Conservation (phyloP, 2,113 vertebrate species). For the Hydrolagus affinis region DNA sequence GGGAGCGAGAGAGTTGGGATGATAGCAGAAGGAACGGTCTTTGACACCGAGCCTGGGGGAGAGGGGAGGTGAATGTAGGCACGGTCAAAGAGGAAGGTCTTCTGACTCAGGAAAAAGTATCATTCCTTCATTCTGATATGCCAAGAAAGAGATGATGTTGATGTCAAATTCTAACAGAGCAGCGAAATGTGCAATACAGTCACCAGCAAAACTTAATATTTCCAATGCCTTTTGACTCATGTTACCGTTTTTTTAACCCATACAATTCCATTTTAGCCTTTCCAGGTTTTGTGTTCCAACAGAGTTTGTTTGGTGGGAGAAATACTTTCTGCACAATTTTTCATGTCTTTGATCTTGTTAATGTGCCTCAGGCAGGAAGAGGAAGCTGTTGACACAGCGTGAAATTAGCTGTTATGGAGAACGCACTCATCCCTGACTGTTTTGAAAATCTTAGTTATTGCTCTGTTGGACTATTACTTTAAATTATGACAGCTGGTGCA, state of each 20-base stretch:
- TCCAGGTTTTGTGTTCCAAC: background rate
- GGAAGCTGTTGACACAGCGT: constrained; percentile 8
- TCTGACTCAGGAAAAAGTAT: no score
- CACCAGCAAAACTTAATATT: background rate
- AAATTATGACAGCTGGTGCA: constrained; percentile 12
- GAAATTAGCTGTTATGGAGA: constrained; percentile 23
- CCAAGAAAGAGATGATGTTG: no score
- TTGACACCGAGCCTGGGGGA: no score
- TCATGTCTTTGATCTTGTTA: constrained; percentile 1
- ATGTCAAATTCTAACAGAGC: no score
- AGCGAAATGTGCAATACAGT: no score
- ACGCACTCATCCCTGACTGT: constrained; percentile 3
- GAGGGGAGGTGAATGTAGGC: no score
- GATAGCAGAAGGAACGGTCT: no score
- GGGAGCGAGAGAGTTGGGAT: no score
- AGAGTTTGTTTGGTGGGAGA: background rate
- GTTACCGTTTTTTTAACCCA: no score
- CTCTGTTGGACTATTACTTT: constrained; percentile 9
- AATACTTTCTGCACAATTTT: background rate
- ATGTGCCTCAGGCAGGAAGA: background rate
- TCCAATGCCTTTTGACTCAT: background rate
- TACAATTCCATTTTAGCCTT: no score
- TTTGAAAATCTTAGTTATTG: constrained; percentile 19
- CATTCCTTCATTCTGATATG: no score
- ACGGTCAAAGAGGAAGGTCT: no score